A percentile compares a stretch with the other conserved stretches of the same genome.
These are phyloP conservation scores for Odontocolon sp. DNA, from an alignment of 2,888 invertebrate species.

Conservation along the genomic window DNA sequence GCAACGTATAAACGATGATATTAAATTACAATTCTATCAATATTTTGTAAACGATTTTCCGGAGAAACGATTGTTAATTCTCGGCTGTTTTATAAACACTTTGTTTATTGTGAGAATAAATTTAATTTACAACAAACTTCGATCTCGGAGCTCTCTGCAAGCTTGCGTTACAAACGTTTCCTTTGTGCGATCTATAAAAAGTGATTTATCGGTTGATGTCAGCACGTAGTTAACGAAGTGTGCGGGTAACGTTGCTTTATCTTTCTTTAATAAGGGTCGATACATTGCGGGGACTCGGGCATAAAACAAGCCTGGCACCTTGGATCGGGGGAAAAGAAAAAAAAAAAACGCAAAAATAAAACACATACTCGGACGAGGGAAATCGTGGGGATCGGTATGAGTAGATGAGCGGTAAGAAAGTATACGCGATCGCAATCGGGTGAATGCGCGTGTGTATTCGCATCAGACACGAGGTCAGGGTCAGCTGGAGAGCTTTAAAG, in stretches of 20 bases:
- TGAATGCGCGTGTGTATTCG: slow-evolving; percentile 34
- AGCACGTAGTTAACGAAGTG: slow-evolving; percentile 39
- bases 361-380: background rate
- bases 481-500: slow-evolving; percentile 67
- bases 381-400: slow-evolving; percentile 13
- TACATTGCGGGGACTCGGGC: slow-evolving; percentile 50
- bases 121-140: slow-evolving; percentile 10
- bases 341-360: slow-evolving; percentile 19
- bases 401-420: slow-evolving; percentile 41
- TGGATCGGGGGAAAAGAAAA: slow-evolving; percentile 21
- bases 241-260: slow-evolving; percentile 37
- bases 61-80: too few relatives aligned
- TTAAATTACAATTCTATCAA: background rate
- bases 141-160: background rate
- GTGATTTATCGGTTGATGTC: slow-evolving; percentile 58
- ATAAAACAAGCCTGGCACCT: slow-evolving; percentile 50
- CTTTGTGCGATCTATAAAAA: slow-evolving; percentile 63
- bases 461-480: slow-evolving; percentile 69
- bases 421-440: slow-evolving; percentile 25
- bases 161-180: slow-evolving; percentile 15
- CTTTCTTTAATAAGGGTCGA: slow-evolving; percentile 59
- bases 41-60: background rate
- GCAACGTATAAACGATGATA: background rate
- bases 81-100: background rate
- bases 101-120: background rate